These are phyloP conservation scores for Azemiops feae DNA, from an alignment of 2,113 vertebrate species.

Conservation along the genomic window DNA sequence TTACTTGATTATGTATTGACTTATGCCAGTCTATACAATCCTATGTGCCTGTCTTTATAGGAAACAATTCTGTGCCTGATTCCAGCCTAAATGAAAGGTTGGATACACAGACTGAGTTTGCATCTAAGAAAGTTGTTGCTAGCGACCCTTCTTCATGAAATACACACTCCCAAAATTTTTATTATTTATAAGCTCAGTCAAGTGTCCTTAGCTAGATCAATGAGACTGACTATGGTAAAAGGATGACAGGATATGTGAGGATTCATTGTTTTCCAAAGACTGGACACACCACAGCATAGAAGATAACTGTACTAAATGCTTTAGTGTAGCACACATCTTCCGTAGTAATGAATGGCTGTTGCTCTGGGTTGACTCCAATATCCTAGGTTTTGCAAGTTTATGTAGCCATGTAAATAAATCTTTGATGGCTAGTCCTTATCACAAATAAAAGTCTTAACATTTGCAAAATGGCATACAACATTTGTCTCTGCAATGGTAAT, in stretches of 20 bases:
- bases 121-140: conserved; percentile 12
- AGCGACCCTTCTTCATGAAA: background rate
- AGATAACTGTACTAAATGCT: background rate
- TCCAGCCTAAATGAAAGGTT: conserved; percentile 23
- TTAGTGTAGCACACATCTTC: background rate
- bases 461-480: background rate
- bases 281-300: background rate
- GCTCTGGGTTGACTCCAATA: background rate
- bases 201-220: conserved; percentile 25
- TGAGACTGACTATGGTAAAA: conserved; percentile 15
- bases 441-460: background rate
- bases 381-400: background rate
- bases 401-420: background rate
- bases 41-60: conserved; percentile 1
- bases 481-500: background rate
- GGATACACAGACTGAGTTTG: conserved; percentile 4
- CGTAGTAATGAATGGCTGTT: background rate
- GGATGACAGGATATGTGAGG: background rate
- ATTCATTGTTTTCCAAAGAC: background rate
- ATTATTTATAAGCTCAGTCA: conserved; percentile 23
- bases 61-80: conserved; percentile 1
- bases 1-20: background rate
- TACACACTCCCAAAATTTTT: conserved; percentile 24
- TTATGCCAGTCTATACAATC: conserved; percentile 1
- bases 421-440: background rate